Conservation (phyloP, 2,888 invertebrate genomes). For the Kuschelorhynchus macadamiae region DNA sequence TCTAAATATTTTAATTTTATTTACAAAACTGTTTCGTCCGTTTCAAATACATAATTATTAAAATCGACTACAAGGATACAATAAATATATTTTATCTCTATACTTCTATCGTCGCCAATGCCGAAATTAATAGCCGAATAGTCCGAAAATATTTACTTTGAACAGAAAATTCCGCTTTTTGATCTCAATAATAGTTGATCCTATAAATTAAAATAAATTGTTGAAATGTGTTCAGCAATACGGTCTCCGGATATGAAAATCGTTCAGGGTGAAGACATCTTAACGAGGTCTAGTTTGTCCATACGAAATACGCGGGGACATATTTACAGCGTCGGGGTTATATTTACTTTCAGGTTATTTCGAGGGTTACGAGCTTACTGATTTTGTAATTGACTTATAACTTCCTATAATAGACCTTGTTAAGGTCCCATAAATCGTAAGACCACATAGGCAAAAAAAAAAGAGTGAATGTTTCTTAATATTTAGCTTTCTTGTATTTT, state of each 20-base stretch:
- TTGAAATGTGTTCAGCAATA: conserved; percentile 34
- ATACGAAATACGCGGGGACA: conserved; percentile 64
- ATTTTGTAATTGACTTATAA: conserved; percentile 24
- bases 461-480: too few relatives aligned
- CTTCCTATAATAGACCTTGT: conserved; percentile 16
- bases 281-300: conserved; percentile 67
- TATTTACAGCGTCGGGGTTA: conserved; percentile 61
- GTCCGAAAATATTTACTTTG: conserved; percentile 55
- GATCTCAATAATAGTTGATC: conserved; percentile 53
- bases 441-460: too few relatives aligned
- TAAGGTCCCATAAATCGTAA: too few relatives aligned
- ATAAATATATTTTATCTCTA: conserved; percentile 16
- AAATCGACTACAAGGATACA: too few relatives aligned
- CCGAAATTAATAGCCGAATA: conserved; percentile 21
- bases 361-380: conserved; percentile 8
- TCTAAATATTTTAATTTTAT: too few relatives aligned
- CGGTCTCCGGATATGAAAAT: conserved; percentile 62
- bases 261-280: conserved; percentile 63
- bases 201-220: conserved; percentile 38
- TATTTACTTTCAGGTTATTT: conserved; percentile 54
- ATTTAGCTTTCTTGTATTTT: too few relatives aligned
- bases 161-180: conserved; percentile 51
- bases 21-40: too few relatives aligned
- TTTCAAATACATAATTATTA: too few relatives aligned
- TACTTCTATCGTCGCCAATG: conserved; percentile 15